Base-by-base conservation (phyloP, 2,888 invertebrate species). In the Lepidonotus clava region DNA sequence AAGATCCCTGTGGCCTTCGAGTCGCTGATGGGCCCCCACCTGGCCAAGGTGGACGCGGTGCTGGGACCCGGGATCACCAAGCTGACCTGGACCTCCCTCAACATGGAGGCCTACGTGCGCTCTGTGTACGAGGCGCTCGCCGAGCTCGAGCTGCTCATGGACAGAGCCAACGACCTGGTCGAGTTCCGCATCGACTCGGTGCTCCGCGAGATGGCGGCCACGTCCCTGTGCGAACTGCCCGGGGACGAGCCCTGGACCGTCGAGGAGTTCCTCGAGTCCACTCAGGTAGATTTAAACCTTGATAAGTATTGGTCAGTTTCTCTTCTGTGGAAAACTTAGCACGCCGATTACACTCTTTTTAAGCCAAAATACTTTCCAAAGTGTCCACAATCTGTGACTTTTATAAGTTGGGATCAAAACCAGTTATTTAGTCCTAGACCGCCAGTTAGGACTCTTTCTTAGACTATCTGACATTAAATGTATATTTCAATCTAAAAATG, bases 11-110 rank as follows among this genome's bases (percentile, higher is more conserved):
- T 96, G 71, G 98, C 98, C 95, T 97, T 98, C 24, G 96, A 98
- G n/a, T 97, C 98, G 34, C 95, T 99, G 84, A 96, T 98, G 93
- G 95, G 98, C 46, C 98, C 98, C 0, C 98, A 98, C 95, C 95
- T 98, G 88, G 96, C 97, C 38, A 96, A 97, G 36, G 95, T 98
- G 21, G 84, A 56, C 83, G n/a, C 61, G 0, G 90, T 90, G 32
- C 90, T 94, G 0, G 96, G 97, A 86, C 98, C 98, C 0, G 98
- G 97, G 0, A 94, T 98, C 40, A 96, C 96, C 34, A 95, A 96
- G 18, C 96, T 98, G 21, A 97, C 96, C 46, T 99, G 98, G 98
- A 97, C 98, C 0, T 96, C 97, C 88, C 95, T 96, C 24, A 96
- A 96, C 89, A 98, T 98, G 96, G 96, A 96, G 87, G 95, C 95